phyloP scores from a whole-genome alignment of 1,140 invertebrate genomes.

The Tigriopus japonicus region DNA sequence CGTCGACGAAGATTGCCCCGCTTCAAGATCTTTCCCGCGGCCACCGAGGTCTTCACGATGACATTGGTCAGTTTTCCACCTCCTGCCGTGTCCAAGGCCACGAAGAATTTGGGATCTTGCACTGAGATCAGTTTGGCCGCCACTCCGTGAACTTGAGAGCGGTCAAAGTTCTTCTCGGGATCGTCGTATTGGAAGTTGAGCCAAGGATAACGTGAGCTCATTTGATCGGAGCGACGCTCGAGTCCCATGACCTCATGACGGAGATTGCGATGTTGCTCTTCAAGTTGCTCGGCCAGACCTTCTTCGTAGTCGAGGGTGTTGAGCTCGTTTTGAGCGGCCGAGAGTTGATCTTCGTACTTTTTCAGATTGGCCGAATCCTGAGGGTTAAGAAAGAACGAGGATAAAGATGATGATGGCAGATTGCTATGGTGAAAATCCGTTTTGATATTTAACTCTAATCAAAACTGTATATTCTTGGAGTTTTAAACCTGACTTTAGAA shows the following conservation, averaged over 20 bases:
- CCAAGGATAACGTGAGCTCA: constrained; percentile 35
- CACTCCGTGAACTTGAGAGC: constrained; percentile 51
- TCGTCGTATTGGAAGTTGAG: constrained; percentile 52
- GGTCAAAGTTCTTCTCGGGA: constrained; percentile 56
- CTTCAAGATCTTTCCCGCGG: constrained; percentile 62
- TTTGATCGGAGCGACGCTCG: not conserved
- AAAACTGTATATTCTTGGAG: too few species aligned
- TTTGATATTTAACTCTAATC: too few species aligned
- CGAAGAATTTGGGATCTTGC: constrained; percentile 45
- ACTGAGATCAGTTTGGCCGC: constrained; percentile 56
- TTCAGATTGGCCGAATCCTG: constrained; percentile 24
- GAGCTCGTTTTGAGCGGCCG: not conserved
- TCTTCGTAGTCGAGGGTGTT: constrained; percentile 11
- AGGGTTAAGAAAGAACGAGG: constrained; percentile 1
- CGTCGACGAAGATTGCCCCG: constrained; percentile 54
- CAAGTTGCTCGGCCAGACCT: constrained; percentile 26
- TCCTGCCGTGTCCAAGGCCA: constrained; percentile 64
- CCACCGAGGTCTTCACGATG: constrained; percentile 68
- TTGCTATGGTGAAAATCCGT: too few species aligned
- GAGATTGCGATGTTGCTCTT: constrained; percentile 7
- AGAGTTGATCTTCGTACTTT: constrained; percentile 34
- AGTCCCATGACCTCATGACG: not conserved
- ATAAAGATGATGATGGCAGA: not conserved
- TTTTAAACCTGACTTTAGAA: too few species aligned
- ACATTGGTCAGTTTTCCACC: constrained; percentile 76